phyloP scores from a whole-genome alignment of 2,797 vertebrate genomes.

The Paratrypauchen microcephalus region DNA sequence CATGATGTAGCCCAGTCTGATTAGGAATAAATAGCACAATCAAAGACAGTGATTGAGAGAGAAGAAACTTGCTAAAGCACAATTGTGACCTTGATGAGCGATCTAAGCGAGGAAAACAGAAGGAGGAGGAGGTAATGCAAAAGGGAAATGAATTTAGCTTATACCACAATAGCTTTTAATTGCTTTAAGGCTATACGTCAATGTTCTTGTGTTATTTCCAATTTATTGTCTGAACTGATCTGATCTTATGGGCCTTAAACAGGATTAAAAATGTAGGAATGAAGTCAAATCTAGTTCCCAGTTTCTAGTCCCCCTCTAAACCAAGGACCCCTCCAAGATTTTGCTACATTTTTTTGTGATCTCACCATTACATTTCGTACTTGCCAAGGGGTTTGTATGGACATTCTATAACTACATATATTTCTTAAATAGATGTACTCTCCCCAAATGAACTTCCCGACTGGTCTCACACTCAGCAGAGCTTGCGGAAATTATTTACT shows the following conservation, averaged over 20 bases:
- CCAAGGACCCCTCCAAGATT: not conserved
- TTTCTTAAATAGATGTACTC: not conserved
- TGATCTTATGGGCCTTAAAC: not conserved
- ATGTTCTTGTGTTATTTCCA: not conserved
- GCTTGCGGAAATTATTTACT: slow-evolving; percentile 26
- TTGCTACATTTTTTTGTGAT: not conserved
- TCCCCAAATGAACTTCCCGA: not conserved
- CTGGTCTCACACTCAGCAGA: slow-evolving; percentile 9
- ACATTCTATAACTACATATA: not conserved
- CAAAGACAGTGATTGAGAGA: slow-evolving; percentile 62
- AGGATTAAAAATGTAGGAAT: not conserved
- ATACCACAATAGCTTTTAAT: not conserved
- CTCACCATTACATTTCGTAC: not conserved
- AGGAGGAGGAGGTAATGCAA: not conserved
- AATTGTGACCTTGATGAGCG: slow-evolving; percentile 50
- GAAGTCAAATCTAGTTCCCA: not conserved
- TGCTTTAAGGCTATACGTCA: not conserved
- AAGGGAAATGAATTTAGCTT: not conserved
- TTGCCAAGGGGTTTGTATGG: not conserved
- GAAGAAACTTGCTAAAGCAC: slow-evolving; percentile 34
- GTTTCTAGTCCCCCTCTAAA: not conserved
- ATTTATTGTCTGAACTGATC: not conserved
- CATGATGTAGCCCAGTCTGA: slow-evolving; percentile 49
- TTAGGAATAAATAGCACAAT: slow-evolving; percentile 68
- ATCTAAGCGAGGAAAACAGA: slow-evolving; percentile 11